Evolutionary conservation across 2,113 vertebrate species (phyloP).

Genomic region (Dendropsophus ebraccatus): DNA sequence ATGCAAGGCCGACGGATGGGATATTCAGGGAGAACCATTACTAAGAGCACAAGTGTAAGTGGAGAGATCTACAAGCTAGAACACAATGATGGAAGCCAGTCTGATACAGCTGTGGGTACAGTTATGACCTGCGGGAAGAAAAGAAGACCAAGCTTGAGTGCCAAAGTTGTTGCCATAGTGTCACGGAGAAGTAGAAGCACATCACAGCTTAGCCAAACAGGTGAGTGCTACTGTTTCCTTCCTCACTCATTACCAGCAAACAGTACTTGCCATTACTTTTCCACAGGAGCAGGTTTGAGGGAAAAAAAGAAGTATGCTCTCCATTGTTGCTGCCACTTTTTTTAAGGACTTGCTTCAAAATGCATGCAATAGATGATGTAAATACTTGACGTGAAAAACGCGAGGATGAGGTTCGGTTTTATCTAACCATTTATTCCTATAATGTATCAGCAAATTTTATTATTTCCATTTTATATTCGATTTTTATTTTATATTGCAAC

Average conservation of each 20-base stretch:
- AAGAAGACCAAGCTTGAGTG: slow-evolving; percentile 92
- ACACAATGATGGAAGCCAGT: slow-evolving; percentile 95
- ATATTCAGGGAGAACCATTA: slow-evolving; percentile 87
- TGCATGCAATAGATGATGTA: not conserved
- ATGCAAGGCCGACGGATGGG: slow-evolving; percentile 90
- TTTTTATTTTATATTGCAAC: no score
- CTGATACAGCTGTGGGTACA: slow-evolving; percentile 93
- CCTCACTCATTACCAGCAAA: not conserved
- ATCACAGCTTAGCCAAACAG: slow-evolving; percentile 93
- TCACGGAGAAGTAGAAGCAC: slow-evolving; percentile 91
- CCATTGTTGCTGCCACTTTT: not conserved
- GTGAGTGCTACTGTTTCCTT: slow-evolving; percentile 75
- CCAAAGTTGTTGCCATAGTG: slow-evolving; percentile 95
- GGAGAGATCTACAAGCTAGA: slow-evolving; percentile 94
- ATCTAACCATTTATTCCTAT: not conserved
- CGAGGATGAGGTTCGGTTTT: not conserved
- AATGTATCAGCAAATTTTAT: not conserved
- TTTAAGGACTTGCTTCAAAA: not conserved
- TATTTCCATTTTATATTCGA: no score
- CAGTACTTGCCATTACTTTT: not conserved
- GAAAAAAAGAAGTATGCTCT: not conserved
- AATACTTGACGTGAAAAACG: not conserved
- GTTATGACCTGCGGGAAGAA: slow-evolving; percentile 91
- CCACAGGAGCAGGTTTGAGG: not conserved
- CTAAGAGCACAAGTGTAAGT: slow-evolving; percentile 96